Evolutionary conservation across 2,888 invertebrate species (phyloP).

Genomic region (Drosophila nigritarsus): DNA sequence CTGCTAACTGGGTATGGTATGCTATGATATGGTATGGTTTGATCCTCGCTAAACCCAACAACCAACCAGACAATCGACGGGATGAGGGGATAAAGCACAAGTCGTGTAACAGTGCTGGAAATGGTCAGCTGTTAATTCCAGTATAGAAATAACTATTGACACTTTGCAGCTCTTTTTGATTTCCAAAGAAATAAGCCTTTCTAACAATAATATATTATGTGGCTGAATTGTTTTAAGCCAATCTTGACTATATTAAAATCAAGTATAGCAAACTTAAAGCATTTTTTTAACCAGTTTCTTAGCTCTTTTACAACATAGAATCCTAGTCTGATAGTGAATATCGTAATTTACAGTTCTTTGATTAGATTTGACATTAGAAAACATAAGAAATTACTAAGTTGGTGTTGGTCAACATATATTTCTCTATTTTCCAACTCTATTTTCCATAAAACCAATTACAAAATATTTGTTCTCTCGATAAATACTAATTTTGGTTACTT

Average conservation of each 20-base stretch:
- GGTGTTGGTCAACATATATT: background rate
- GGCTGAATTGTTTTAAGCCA: background rate
- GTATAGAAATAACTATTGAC: background rate
- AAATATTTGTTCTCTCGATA: no score
- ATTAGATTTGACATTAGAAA: no score
- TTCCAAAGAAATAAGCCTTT: background rate
- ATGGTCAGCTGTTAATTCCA: background rate
- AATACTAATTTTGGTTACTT: no score
- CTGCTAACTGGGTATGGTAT: slow-evolving; percentile 42
- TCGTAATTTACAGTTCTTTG: background rate
- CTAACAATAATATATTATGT: background rate
- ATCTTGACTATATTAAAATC: background rate
- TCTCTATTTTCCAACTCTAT: no score
- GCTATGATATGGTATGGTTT: background rate
- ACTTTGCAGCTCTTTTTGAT: background rate
- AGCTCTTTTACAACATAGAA: background rate
- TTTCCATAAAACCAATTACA: background rate
- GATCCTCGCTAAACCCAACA: background rate
- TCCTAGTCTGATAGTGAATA: no score
- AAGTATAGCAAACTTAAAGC: background rate
- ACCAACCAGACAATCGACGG: slow-evolving; percentile 24
- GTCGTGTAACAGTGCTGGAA: no score
- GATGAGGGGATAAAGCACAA: background rate
- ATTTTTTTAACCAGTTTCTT: background rate
- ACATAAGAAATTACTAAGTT: background rate